Evolutionary conservation across 2,113 vertebrate species (phyloP).

Genomic region (Antennarius striatus): DNA sequence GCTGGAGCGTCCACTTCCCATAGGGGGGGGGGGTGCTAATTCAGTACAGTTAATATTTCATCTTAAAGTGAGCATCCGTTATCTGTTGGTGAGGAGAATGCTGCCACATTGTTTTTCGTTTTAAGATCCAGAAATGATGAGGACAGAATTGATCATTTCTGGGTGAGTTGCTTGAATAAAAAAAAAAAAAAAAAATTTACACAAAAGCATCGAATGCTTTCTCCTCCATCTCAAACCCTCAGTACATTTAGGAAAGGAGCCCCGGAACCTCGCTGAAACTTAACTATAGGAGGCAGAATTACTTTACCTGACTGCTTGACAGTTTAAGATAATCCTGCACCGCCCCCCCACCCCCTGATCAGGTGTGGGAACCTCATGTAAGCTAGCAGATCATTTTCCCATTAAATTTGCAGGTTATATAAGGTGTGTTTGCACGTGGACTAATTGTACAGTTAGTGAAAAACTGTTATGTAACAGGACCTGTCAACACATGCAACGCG

Average conservation of each 20-base stretch:
- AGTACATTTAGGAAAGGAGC: not conserved
- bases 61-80: too few species aligned
- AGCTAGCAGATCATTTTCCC: slow-evolving; percentile 58
- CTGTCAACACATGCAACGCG: too few species aligned
- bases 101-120: too few species aligned
- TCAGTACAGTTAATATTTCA: too few species aligned
- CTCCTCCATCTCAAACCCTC: not conserved
- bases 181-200: too few species aligned
- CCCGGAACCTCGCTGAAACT: slow-evolving; percentile 12
- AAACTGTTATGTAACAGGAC: slow-evolving; percentile 27
- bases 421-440: slow-evolving; percentile 56
- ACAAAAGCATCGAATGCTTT: too few species aligned
- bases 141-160: too few species aligned
- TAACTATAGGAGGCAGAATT: slow-evolving; percentile 33
- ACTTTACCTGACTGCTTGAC: slow-evolving; percentile 34
- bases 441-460: slow-evolving; percentile 53
- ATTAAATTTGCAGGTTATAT: slow-evolving; percentile 62
- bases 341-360: slow-evolving; percentile 28
- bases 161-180: too few species aligned
- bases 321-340: slow-evolving; percentile 40
- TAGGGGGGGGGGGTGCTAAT: too few species aligned
- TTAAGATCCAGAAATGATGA: too few species aligned
- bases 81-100: too few species aligned
- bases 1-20: too few species aligned
- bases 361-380: slow-evolving; percentile 55